Evolutionary conservation across 1,140 invertebrate species (phyloP).

Genomic region (Sinella curviseta): DNA sequence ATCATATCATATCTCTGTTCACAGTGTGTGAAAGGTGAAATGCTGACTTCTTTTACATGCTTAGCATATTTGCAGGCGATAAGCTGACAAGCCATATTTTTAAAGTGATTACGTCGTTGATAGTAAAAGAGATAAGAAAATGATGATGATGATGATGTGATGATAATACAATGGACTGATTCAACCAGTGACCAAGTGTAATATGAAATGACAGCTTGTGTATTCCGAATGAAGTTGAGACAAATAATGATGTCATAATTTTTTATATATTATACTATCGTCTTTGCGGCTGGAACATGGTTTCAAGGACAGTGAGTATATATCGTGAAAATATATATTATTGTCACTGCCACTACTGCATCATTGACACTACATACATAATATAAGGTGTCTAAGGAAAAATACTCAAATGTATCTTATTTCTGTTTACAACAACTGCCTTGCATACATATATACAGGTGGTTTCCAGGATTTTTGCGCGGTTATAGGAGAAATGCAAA

Average conservation of each 20-base stretch:
- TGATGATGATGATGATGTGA: too few species aligned
- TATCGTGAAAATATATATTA: neutral
- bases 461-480: too few species aligned
- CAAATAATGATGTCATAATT: neutral
- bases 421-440: too few species aligned
- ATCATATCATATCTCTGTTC: neutral
- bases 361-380: neutral
- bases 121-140: too few species aligned
- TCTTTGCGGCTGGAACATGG: neutral
- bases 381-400: neutral
- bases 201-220: too few species aligned
- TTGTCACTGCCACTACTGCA: neutral
- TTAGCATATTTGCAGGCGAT: neutral
- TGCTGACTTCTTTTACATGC: neutral
- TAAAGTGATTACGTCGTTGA: too few species aligned
- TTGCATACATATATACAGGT: too few species aligned
- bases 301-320: conserved; percentile 1
- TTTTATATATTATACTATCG: neutral
- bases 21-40: neutral
- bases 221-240: neutral
- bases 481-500: too few species aligned
- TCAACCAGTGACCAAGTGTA: too few species aligned
- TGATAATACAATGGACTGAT: too few species aligned
- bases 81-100: too few species aligned
- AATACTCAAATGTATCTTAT: too few species aligned